Percentiles rank a stretch among this genome's conserved stretches.
These are phyloP conservation scores for Epiblema foenella DNA, from an alignment of 2,888 invertebrate species.

Conservation along the genomic window DNA sequence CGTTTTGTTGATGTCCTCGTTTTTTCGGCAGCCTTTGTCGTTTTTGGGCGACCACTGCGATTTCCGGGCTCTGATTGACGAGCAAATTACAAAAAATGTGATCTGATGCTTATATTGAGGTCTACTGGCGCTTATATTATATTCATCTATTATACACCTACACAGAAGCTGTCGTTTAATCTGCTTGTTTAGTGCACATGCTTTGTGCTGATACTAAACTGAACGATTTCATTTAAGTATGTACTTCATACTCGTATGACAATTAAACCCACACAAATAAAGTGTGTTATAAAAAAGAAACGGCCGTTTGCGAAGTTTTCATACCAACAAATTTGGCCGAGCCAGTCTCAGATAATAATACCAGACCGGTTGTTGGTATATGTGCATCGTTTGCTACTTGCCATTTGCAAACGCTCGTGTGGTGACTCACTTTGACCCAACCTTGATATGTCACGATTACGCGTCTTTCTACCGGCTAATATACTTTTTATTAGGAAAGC, in stretches of 20 bases:
- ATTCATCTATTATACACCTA: constrained; percentile 45
- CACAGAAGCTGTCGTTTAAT: neutral
- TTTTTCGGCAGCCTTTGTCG: constrained; percentile 72
- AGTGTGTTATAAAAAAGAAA: constrained; percentile 36
- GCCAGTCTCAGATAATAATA: constrained; percentile 50
- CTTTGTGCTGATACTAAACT: neutral
- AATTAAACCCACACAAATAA: neutral
- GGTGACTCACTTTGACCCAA: constrained; percentile 41
- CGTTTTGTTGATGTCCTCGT: constrained; percentile 65
- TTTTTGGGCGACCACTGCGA: constrained; percentile 66
- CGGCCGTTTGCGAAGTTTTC: constrained; percentile 54
- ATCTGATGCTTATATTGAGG: too few species aligned
- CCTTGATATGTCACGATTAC: constrained; percentile 42
- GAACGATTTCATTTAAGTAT: neutral
- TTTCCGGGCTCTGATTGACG: constrained; percentile 61
- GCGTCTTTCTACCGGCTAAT: constrained; percentile 34
- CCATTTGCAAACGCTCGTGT: constrained; percentile 28
- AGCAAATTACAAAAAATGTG: constrained; percentile 58
- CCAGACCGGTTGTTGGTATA: constrained; percentile 57
- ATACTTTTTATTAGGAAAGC: constrained; percentile 45
- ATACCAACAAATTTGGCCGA: constrained; percentile 63
- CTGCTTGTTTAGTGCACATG: constrained; percentile 7
- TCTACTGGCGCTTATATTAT: constrained; percentile 47
- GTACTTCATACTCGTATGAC: neutral
- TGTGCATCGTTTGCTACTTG: constrained; percentile 45